Evolutionary conservation across 2,797 vertebrate genomes (phyloP).

Genomic region (Microctenopoma steveboyesi): DNA sequence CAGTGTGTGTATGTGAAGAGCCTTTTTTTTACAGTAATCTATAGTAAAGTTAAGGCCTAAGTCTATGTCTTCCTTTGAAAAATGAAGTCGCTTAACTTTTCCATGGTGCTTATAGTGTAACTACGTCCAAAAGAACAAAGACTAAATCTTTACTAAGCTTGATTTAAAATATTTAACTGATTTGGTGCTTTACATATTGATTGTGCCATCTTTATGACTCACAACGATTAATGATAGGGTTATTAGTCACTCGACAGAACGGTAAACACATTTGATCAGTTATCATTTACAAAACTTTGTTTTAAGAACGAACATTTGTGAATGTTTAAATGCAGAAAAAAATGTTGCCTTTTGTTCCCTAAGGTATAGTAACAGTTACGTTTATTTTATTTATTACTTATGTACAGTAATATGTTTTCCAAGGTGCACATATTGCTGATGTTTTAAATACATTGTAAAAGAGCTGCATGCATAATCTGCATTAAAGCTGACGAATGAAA

Average conservation of each 20-base stretch:
- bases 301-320: neutral
- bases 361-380: neutral
- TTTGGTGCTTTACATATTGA: too few species aligned
- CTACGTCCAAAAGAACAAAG: too few species aligned
- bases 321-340: too few species aligned
- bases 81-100: too few species aligned
- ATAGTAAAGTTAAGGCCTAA: neutral
- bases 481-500: neutral
- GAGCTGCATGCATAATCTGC: neutral
- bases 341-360: constrained; percentile 8
- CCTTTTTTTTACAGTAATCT: neutral
- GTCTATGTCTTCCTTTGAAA: too few species aligned
- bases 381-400: neutral
- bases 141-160: too few species aligned
- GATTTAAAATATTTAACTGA: too few species aligned
- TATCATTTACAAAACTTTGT: neutral
- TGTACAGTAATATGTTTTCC: neutral
- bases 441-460: neutral
- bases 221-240: constrained; percentile 1
- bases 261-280: neutral
- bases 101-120: too few species aligned
- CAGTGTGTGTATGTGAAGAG: neutral
- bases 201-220: too few species aligned
- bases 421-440: neutral
- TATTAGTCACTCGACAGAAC: neutral